Evolutionary conservation across 2,888 invertebrate genomes (phyloP), one percentile per base, ranked within the genome.

Genomic region (Chrysolina americana): DNA sequence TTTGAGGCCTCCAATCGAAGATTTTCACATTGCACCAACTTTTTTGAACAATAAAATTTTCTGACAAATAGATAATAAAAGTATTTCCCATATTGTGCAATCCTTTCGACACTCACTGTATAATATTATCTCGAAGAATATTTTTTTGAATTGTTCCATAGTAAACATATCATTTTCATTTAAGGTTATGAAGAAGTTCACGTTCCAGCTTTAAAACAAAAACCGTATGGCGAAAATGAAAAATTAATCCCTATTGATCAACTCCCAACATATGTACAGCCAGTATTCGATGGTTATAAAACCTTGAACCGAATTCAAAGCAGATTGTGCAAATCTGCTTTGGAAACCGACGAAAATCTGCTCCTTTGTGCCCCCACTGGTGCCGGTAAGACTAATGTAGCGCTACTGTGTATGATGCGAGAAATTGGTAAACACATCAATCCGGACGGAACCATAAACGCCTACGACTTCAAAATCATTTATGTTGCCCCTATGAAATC

Each of bases 401-500:
- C 99, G 0, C 88, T 99, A 59, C 90, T 99, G 36, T 94, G 96
- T 71, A 97, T 99, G 90, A 93, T 99, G 91, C 91, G 98, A 3
- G 99, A 99, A 89, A 96, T 99, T 71, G 98, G 99, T 15, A 99
- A 99, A 86, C 98, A 99, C 87, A 96, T 98, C 59, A 98, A 99
- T 87, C 92, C 94, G 28, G 98, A 99, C 87, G 98, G 98, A 0
- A 96, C 96, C 0, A 99, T 99, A 79, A 97, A 97, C 87, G 95
- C 94, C 0, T 95, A 98, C 83, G 98, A 98, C 85, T 99, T 99
- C 89, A 99, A 99, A 90, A 96, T 98, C 82, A 96, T 99, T 75
- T 99, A 99, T 86, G 94, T 99, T 13, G 99, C 99, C 15, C 99
- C 99, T 0, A 99, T 99, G 99, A 91, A 98, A 74, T 99, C 99